Conservation (phyloP, 2,113 vertebrate genomes). For the rabbit (Oryctolagus cuniculus) region DNA sequence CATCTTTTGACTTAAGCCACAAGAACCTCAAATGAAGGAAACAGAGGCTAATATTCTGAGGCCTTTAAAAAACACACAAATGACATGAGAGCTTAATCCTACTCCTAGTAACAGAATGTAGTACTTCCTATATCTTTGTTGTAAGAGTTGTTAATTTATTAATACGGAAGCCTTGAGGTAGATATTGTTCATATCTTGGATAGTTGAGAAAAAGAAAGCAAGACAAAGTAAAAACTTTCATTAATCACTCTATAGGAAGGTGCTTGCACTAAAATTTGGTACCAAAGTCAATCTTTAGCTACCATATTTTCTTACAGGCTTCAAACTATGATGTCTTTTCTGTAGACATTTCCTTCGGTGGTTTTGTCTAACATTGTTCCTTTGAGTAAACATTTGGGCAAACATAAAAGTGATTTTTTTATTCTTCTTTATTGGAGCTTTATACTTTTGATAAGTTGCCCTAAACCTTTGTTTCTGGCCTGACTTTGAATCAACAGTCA, state of each 20-base stretch:
- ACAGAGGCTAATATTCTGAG: neutral
- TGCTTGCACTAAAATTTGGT: neutral
- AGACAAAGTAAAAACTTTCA: neutral
- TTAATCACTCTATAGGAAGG: neutral
- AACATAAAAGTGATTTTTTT: conserved; percentile 12
- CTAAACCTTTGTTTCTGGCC: conserved; percentile 47
- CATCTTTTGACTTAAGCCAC: neutral
- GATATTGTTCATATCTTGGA: neutral
- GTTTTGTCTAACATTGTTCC: conserved; percentile 10
- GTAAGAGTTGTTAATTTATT: neutral
- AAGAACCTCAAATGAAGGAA: neutral
- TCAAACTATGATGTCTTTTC: neutral
- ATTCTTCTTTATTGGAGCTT: neutral
- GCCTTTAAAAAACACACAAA: neutral
- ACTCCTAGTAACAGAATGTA: neutral
- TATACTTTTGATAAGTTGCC: conserved; percentile 27
- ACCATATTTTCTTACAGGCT: neutral
- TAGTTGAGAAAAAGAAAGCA: neutral
- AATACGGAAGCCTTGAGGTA: neutral
- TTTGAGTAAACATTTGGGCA: neutral
- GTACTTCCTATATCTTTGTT: neutral
- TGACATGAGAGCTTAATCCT: neutral
- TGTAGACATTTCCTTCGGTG: neutral
- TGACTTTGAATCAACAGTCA: conserved; percentile 39
- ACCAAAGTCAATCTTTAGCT: neutral